Percentiles rank a stretch among this genome's conserved stretches.
phyloP scores from a whole-genome alignment of 2,113 vertebrate species.

The Rhabdomys dilectus region DNA sequence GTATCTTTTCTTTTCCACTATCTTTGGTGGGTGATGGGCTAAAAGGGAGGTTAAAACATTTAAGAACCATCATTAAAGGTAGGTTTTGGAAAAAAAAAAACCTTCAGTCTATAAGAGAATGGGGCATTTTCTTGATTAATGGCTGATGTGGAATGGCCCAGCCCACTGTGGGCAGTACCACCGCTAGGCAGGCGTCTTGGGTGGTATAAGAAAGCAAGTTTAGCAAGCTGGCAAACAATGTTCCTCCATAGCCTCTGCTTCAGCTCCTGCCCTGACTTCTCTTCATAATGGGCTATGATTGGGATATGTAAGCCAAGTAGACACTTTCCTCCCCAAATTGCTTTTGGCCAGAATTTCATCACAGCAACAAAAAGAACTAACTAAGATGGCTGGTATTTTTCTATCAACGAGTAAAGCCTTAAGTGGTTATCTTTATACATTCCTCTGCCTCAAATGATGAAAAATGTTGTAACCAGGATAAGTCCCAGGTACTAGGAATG shows the following conservation, averaged over 20 bases:
- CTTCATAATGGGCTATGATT: neutral
- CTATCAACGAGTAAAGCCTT: neutral
- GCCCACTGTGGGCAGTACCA: neutral
- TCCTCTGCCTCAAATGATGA: neutral
- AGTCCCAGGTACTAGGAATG: neutral
- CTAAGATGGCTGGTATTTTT: neutral
- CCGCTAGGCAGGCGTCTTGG: neutral
- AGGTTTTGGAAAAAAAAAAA: no score
- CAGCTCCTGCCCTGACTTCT: neutral
- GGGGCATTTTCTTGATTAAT: neutral
- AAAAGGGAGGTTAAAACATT: no score
- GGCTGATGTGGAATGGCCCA: neutral
- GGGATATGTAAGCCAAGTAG: neutral
- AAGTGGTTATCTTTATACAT: neutral
- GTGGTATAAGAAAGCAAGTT: neutral
- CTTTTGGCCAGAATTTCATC: neutral
- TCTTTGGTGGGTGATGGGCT: no score
- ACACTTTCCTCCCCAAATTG: neutral
- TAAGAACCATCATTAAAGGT: no score
- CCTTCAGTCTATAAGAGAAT: neutral
- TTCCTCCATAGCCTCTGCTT: neutral
- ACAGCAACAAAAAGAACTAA: neutral
- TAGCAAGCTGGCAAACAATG: neutral
- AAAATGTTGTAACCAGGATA: neutral
- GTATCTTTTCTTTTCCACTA: no score